Conservation (phyloP, 2,888 invertebrate species). For the Entomobrya proxima region DNA sequence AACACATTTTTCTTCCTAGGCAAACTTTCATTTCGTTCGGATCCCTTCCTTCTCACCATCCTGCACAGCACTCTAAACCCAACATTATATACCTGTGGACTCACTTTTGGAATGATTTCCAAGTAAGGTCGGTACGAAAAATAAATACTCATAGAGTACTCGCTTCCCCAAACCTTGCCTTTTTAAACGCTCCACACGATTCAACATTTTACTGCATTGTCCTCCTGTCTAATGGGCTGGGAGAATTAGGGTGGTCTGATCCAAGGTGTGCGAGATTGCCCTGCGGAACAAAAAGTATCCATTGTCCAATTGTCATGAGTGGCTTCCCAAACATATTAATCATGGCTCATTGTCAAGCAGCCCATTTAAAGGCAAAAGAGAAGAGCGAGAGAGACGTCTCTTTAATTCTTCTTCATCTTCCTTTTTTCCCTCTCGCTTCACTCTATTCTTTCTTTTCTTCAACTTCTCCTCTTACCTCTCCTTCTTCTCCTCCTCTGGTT, state of each 20-base stretch:
- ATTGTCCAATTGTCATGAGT: conserved; percentile 75
- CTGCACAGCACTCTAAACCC: no score
- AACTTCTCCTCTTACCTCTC: conserved; percentile 45
- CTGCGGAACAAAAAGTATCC: conserved; percentile 73
- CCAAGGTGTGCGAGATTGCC: conserved; percentile 74
- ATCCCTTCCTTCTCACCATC: not conserved
- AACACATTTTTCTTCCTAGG: not conserved
- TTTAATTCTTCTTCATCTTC: conserved; percentile 46
- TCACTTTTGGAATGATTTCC: not conserved
- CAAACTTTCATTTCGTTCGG: not conserved
- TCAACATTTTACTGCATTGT: conserved; percentile 28
- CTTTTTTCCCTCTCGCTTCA: conserved; percentile 17
- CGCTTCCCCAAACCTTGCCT: not conserved
- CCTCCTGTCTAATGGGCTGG: conserved; percentile 56
- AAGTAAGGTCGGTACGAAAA: not conserved
- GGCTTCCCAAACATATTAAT: conserved; percentile 76
- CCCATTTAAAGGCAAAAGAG: conserved; percentile 70
- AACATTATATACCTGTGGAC: not conserved
- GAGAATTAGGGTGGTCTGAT: conserved; percentile 71
- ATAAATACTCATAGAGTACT: conserved; percentile 21
- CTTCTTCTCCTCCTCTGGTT: conserved; percentile 12
- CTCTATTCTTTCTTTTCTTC: conserved; percentile 14
- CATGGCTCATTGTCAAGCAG: conserved; percentile 74
- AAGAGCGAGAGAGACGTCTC: conserved; percentile 54
- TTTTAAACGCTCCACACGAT: conserved; percentile 13